Evolutionary conservation across 2,797 vertebrate genomes (phyloP).

Genomic region (Silurus aristotelis): DNA sequence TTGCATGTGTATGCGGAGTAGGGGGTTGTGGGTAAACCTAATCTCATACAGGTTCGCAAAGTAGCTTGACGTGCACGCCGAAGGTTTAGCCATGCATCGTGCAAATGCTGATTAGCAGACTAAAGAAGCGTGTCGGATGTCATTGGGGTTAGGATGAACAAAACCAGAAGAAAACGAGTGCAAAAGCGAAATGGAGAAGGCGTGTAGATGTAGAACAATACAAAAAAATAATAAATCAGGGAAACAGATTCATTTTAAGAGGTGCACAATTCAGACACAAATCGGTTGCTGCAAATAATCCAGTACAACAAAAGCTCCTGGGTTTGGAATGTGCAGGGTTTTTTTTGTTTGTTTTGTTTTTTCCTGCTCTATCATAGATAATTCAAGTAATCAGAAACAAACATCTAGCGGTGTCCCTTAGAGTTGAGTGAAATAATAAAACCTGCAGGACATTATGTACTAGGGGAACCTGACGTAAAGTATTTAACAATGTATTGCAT

Average conservation of each 20-base stretch:
- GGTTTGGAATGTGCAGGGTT: neutral
- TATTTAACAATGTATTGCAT: neutral
- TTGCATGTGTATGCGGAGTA: neutral
- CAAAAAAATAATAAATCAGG: neutral
- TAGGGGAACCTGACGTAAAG: neutral
- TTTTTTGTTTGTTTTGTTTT: neutral
- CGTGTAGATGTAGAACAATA: neutral
- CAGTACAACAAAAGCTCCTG: neutral
- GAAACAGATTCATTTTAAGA: neutral
- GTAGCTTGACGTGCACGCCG: neutral
- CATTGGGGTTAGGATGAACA: neutral
- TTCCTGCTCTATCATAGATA: neutral
- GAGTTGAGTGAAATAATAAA: neutral
- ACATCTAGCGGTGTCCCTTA: neutral
- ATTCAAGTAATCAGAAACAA: neutral
- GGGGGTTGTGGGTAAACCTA: neutral
- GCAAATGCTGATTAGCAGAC: conserved; percentile 1
- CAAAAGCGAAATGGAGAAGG: neutral
- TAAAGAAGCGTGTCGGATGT: neutral
- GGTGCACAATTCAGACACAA: neutral
- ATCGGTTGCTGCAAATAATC: neutral
- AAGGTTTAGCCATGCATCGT: neutral
- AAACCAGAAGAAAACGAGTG: neutral
- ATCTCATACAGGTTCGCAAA: neutral
- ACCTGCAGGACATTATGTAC: neutral